These are phyloP conservation scores for Glossosoma conforme DNA, from an alignment of 1,140 invertebrate genomes.

Conservation along the genomic window DNA sequence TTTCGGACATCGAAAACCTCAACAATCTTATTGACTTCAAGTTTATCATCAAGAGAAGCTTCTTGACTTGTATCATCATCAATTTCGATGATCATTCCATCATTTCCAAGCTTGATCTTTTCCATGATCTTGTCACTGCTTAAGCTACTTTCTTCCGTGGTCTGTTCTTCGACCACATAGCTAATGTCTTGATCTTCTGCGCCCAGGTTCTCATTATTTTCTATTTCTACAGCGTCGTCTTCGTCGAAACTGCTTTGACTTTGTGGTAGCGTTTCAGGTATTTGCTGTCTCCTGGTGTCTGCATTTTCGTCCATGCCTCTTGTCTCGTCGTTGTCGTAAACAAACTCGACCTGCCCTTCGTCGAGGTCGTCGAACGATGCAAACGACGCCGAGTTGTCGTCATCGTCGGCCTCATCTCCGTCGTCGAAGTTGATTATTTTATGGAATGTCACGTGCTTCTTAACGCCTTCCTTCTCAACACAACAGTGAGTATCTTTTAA, in stretches of 20 bases:
- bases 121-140: constrained; percentile 2
- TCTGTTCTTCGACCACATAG: not conserved
- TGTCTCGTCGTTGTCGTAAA: too few relatives aligned
- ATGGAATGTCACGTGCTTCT: constrained; percentile 30
- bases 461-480: constrained; percentile 8
- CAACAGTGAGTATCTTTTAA: constrained; percentile 13
- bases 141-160: not conserved
- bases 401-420: constrained; percentile 23
- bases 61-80: too few relatives aligned
- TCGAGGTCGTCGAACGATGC: constrained; percentile 20
- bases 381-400: constrained; percentile 22
- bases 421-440: constrained; percentile 29
- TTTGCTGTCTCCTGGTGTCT: too few relatives aligned
- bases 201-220: constrained; percentile 26
- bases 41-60: too few relatives aligned
- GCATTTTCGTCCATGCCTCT: too few relatives aligned
- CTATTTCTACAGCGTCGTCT: constrained; percentile 12
- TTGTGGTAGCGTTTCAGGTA: too few relatives aligned
- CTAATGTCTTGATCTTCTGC: constrained; percentile 9
- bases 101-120: constrained; percentile 7
- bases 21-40: not conserved
- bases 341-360: constrained; percentile 1
- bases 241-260: too few relatives aligned
- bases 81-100: constrained; percentile 2
- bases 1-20: too few relatives aligned